These are phyloP conservation scores for Coregonus sp. DNA, from an alignment of 2,797 vertebrate species.

Conservation along the genomic window DNA sequence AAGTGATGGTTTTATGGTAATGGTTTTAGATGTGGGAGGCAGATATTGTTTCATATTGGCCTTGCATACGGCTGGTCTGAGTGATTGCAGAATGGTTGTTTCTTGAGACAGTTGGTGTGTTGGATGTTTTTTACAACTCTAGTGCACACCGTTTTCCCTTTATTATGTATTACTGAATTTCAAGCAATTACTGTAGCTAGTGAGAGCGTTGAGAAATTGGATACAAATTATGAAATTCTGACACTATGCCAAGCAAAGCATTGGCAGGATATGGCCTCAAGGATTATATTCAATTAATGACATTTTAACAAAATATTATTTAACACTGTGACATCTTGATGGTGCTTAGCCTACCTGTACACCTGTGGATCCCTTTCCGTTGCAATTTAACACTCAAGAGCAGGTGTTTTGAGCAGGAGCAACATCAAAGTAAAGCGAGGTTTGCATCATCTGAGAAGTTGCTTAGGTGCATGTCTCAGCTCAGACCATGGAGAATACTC, in stretches of 20 bases:
- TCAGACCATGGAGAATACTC: constrained; percentile 50
- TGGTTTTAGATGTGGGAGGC: not conserved
- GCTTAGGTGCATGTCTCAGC: constrained; percentile 30
- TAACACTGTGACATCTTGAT: not conserved
- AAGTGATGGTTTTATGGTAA: not conserved
- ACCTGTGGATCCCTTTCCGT: not conserved
- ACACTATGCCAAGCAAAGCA: not conserved
- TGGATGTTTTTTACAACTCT: not conserved
- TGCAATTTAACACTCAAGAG: not conserved
- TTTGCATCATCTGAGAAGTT: constrained; percentile 2
- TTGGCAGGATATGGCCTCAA: not conserved
- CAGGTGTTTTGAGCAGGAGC: constrained; percentile 8
- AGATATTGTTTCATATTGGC: constrained; percentile 2
- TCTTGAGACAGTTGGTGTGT: not conserved
- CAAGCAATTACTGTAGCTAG: too few relatives aligned
- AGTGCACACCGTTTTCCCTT: not conserved
- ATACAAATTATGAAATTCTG: not conserved
- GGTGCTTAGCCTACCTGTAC: not conserved
- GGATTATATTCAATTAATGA: constrained; percentile 29
- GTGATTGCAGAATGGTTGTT: not conserved
- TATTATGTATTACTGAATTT: too few relatives aligned
- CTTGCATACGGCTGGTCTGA: not conserved
- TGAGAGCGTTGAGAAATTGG: too few relatives aligned
- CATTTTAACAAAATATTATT: not conserved
- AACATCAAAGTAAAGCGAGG: not conserved